Conservation (phyloP, 2,113 vertebrate genomes). For the Laticauda laticaudata region DNA sequence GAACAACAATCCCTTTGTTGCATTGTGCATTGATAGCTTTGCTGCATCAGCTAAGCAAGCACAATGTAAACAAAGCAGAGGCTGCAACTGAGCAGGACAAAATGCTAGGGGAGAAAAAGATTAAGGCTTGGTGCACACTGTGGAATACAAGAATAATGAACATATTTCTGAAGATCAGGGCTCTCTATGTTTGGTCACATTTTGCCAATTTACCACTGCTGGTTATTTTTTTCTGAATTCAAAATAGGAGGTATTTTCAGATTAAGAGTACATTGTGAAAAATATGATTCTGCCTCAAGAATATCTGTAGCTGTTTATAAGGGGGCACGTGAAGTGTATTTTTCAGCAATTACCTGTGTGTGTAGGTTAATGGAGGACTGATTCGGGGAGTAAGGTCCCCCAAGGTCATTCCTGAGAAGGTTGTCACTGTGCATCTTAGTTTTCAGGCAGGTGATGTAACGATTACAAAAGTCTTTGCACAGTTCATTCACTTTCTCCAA, state of each 20-base stretch:
- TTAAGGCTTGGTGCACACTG: background rate
- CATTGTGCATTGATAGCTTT: background rate
- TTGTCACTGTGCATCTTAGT: constrained; percentile 99
- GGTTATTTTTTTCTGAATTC: background rate
- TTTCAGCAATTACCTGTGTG: constrained; percentile 69
- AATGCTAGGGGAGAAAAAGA: background rate
- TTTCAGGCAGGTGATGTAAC: constrained; percentile 99
- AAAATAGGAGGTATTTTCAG: background rate
- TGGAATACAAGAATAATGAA: background rate
- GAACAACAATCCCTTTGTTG: background rate
- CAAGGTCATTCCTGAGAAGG: constrained; percentile 96
- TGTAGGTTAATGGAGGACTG: constrained; percentile 91
- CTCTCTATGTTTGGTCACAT: background rate
- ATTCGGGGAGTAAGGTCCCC: constrained; percentile 92
- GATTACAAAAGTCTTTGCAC: constrained; percentile 99
- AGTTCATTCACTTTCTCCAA: constrained; percentile 98
- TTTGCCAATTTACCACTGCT: background rate
- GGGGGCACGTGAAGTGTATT: background rate
- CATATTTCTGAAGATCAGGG: background rate
- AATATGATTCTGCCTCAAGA: background rate
- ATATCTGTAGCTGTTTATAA: background rate
- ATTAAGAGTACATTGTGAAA: background rate
- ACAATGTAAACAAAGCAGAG: background rate
- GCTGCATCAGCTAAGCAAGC: background rate
- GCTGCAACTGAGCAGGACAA: background rate